A percentile compares a stretch with the other conserved stretches of the same genome.
Evolutionary conservation across 2,888 invertebrate genomes (phyloP).

Genomic region (Idaea straminata): DNA sequence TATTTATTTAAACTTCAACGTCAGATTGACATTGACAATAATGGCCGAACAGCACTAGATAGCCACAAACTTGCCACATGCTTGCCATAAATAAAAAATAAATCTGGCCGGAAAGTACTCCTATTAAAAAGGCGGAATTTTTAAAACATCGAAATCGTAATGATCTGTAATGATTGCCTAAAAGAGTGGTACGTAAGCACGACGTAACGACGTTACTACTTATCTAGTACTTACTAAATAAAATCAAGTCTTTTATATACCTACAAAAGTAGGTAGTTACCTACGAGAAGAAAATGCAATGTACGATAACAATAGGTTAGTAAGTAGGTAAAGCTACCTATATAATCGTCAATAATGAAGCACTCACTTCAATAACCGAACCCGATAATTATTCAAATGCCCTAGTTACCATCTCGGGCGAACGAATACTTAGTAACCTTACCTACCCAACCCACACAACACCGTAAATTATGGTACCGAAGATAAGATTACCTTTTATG

Average conservation of each 20-base stretch:
- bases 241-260: too few species aligned
- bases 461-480: slow-evolving; percentile 1
- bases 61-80: too few species aligned
- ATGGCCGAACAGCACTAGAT: background rate
- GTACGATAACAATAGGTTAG: background rate
- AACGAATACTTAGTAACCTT: background rate
- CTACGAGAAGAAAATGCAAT: background rate
- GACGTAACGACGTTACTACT: too few species aligned
- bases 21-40: background rate
- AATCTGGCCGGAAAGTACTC: background rate
- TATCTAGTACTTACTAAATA: too few species aligned
- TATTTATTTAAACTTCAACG: background rate
- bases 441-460: slow-evolving; percentile 4
- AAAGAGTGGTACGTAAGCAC: too few species aligned
- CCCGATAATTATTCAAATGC: background rate
- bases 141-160: background rate
- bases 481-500: background rate
- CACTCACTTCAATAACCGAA: background rate
- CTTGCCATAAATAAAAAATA: background rate
- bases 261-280: background rate
- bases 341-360: background rate
- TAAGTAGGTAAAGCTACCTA: background rate
- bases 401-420: background rate
- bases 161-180: too few species aligned
- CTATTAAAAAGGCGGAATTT: background rate